Percentiles rank a stretch among this genome's conserved stretches.
These are phyloP conservation scores for Sebastes ruberrimus DNA, from an alignment of 2,797 vertebrate genomes.

Conservation along the genomic window DNA sequence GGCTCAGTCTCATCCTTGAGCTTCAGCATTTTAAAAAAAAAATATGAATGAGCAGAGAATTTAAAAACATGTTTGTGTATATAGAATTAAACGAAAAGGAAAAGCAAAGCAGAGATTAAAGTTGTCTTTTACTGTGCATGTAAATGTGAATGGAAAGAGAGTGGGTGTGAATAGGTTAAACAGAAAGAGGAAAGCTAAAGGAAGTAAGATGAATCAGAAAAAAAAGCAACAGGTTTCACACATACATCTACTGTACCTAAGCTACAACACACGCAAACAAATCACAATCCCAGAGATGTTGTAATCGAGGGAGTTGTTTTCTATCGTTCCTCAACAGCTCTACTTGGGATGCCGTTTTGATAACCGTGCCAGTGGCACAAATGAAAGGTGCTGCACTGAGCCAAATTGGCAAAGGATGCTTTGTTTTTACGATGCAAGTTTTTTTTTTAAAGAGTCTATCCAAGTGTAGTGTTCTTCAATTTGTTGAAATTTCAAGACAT, in stretches of 20 bases:
- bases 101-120: not conserved
- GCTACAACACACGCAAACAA: not conserved
- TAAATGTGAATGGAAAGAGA: not conserved
- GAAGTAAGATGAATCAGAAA: not conserved
- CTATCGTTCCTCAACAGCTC: conserved; percentile 8
- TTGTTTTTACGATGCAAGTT: not conserved
- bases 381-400: not conserved
- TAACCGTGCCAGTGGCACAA: conserved; percentile 13
- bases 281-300: not conserved
- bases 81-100: too few species aligned
- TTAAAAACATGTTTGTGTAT: too few species aligned
- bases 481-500: conserved; percentile 15
- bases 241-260: not conserved
- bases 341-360: conserved; percentile 10
- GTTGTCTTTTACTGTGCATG: not conserved
- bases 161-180: not conserved
- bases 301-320: conserved; percentile 5
- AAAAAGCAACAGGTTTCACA: not conserved
- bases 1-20: not conserved
- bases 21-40: not conserved
- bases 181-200: not conserved
- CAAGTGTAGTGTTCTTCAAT: not conserved
- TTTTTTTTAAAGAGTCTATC: not conserved
- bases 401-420: conserved; percentile 17
- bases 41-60: too few species aligned